phyloP scores from a whole-genome alignment of 2,113 vertebrate species.

The Pelodiscus sinensis region DNA sequence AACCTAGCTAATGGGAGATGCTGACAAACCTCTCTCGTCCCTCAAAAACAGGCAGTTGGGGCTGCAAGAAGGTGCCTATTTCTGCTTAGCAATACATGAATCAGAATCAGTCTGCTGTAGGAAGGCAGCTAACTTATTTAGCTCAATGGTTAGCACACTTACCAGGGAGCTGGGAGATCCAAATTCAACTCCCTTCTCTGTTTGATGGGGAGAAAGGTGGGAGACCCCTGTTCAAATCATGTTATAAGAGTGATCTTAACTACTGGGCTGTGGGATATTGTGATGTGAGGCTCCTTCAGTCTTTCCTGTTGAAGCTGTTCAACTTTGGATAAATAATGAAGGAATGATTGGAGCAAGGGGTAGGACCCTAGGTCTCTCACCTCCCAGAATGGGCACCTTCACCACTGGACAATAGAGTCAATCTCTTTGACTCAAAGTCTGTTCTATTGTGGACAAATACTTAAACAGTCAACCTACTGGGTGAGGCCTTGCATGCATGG shows the following conservation, averaged over 20 bases:
- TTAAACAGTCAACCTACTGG: not conserved
- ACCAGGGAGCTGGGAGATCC: not conserved
- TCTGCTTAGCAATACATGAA: not conserved
- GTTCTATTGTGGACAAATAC: not conserved
- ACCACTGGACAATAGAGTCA: not conserved
- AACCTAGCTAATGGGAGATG: not conserved
- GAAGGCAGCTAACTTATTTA: not conserved
- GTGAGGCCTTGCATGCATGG: not conserved
- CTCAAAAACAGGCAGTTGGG: not conserved
- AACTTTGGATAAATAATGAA: not conserved
- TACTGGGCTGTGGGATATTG: not conserved
- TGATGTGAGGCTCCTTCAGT: not conserved
- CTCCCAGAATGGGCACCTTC: not conserved
- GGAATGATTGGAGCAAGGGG: not conserved
- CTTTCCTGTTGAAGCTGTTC: not conserved
- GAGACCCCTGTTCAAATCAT: not conserved
- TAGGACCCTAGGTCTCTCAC: not conserved
- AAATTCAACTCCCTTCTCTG: not conserved
- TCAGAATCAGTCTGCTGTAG: not conserved
- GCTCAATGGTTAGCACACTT: not conserved
- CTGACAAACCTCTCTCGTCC: not conserved
- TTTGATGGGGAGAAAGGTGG: no score
- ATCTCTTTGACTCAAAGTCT: not conserved
- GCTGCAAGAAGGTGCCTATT: not conserved
- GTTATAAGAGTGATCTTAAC: not conserved